Percentiles rank a stretch among this genome's conserved stretches.
Evolutionary conservation across 2,113 vertebrate genomes (phyloP).

Genomic region (Pteropus alecto): DNA sequence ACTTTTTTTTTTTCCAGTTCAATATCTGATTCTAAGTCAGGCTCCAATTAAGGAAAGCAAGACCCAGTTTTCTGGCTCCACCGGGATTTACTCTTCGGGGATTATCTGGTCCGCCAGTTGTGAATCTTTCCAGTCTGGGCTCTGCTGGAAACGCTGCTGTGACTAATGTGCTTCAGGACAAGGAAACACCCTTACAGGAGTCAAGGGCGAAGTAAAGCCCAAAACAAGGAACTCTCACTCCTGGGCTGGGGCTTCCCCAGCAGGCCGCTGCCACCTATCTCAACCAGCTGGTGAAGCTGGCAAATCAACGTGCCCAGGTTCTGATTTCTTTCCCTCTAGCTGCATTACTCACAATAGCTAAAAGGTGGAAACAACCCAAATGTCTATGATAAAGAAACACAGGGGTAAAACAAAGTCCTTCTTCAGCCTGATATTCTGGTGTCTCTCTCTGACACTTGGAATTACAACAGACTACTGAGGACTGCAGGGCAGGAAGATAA

Average conservation of each 20-base stretch:
- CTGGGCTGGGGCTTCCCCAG: not conserved
- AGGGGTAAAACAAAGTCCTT: not conserved
- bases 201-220: not conserved
- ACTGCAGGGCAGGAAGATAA: not conserved
- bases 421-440: not conserved
- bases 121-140: not conserved
- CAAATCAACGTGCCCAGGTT: not conserved
- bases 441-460: not conserved
- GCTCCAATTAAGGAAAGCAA: slow-evolving; percentile 40
- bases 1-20: slow-evolving; percentile 45
- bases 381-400: not conserved
- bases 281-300: not conserved
- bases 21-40: slow-evolving; percentile 36
- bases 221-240: not conserved
- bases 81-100: not conserved
- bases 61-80: slow-evolving; percentile 48
- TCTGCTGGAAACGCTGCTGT: not conserved
- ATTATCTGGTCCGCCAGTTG: not conserved
- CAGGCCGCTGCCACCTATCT: not conserved
- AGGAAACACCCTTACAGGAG: not conserved
- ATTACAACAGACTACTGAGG: not conserved
- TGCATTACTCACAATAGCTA: not conserved
- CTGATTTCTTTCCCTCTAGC: not conserved
- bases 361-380: not conserved
- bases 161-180: not conserved